A percentile compares a stretch with the other conserved stretches of the same genome.
Conservation (phyloP, 2,113 vertebrate species). For the Oreochromis aureus region DNA sequence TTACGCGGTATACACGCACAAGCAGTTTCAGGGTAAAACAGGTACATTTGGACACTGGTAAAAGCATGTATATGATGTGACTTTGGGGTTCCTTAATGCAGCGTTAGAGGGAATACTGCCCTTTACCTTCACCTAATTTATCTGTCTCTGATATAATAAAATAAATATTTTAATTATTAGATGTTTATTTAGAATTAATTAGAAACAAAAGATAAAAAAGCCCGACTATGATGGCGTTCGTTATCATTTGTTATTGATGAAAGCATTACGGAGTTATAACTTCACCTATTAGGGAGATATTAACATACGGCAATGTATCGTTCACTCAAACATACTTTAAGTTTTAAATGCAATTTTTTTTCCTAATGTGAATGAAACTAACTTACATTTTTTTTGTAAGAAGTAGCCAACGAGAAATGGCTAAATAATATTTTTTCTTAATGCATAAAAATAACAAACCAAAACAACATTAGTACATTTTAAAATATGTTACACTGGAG, state of each 20-base stretch:
- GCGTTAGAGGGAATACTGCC: background rate
- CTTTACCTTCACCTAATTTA: background rate
- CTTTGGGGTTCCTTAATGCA: background rate
- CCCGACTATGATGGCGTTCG: background rate
- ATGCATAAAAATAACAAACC: background rate
- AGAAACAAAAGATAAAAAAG: background rate
- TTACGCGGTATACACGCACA: background rate
- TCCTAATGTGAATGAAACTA: background rate
- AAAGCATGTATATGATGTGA: background rate
- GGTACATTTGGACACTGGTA: background rate
- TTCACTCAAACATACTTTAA: background rate
- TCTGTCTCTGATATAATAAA: background rate
- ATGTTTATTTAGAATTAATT: background rate
- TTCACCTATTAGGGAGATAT: background rate
- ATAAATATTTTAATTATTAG: background rate
- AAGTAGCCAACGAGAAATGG: rapidly evolving
- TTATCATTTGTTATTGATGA: background rate
- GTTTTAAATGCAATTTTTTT: background rate
- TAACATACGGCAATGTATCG: background rate
- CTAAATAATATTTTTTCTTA: background rate
- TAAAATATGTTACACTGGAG: background rate
- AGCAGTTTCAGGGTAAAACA: background rate
- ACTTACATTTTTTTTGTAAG: background rate
- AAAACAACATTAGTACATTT: background rate
- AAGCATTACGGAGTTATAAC: background rate